Base-by-base conservation (phyloP, 2,113 vertebrate genomes). In the Lota lota region DNA sequence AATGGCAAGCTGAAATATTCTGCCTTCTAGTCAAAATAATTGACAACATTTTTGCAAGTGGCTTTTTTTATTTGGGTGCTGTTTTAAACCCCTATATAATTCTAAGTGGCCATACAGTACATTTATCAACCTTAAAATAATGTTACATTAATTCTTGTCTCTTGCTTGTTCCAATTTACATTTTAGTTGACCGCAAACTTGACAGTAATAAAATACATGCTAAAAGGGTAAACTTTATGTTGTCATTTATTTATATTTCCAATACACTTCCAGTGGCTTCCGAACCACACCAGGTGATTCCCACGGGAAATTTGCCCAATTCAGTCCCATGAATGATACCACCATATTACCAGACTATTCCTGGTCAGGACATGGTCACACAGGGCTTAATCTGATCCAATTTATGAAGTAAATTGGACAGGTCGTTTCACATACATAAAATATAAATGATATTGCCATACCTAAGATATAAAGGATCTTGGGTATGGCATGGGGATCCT, bases 1-100 rank as follows among this genome's bases (percentile, higher is more conserved):
- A 61, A 61, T 47, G 16, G 60, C 1, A 59, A 66, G 58, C 12
- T 11, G 1, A 68, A 66, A 69, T 8, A 50, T 36, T 10, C 40
- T 78, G 81, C 78, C 77, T 85, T 78, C 47, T 72, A 61, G 2
- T 63, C 58, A 68, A 28, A 19, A 2, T 61, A n/a, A 28, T 60
- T 20, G 40, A 47, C 28, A 47, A 11, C 12, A 47, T 47, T 47
- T 47, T 33, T 33, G 4, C 28, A 33, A 33, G 40, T 47, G 40
- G 40, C 40, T 14, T 51, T 0, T 58, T 63, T 12, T 70, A 58
- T 5, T 63, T 18, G 57, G 16, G 11, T 47, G 51, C 1, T 63
- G 20, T 67, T 51, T 47, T 47, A 10, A 47, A 47, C 40, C 40
- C 28, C 28, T 53, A 4, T 64, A 12, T 59, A 19, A 56, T 54